Conservation (phyloP, 2,888 invertebrate genomes). For the Aproaerema taeniolella region DNA sequence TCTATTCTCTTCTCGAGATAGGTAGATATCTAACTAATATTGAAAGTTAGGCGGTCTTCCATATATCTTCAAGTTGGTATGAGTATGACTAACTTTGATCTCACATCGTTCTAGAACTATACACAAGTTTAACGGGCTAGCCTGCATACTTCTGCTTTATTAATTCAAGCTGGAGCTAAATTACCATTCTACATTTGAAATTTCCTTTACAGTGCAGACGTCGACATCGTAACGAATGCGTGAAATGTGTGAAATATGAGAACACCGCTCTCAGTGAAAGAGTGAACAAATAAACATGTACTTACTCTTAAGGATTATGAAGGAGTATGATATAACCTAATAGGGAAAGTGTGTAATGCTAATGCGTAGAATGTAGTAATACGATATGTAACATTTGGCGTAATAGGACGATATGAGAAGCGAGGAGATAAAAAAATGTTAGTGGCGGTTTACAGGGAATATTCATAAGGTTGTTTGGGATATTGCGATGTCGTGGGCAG, state of each 20-base stretch:
- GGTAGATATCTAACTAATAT: conserved; percentile 19
- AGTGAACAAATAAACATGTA: conserved; percentile 1
- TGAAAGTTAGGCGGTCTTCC: conserved; percentile 15
- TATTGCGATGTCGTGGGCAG: conserved; percentile 25
- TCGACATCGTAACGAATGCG: no score
- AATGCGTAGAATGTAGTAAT: not conserved
- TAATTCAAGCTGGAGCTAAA: conserved; percentile 5
- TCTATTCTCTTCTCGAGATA: conserved; percentile 10
- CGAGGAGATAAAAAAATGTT: conserved; percentile 9
- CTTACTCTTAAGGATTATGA: conserved; percentile 3
- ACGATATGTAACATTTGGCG: not conserved
- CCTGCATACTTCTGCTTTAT: conserved; percentile 4
- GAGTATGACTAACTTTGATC: conserved; percentile 23
- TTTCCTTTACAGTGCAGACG: no score
- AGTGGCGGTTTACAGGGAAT: conserved; percentile 23
- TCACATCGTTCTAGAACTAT: not conserved
- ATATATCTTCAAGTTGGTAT: conserved; percentile 15
- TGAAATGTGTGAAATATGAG: not conserved
- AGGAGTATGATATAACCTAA: not conserved
- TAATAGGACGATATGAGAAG: conserved; percentile 4
- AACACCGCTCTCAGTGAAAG: not conserved
- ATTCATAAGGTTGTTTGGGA: conserved; percentile 34
- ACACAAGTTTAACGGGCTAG: conserved; percentile 7
- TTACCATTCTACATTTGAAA: no score
- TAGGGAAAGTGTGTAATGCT: not conserved